Evolutionary conservation across 1,140 invertebrate genomes (phyloP).

Genomic region (Drosophila jambulina): DNA sequence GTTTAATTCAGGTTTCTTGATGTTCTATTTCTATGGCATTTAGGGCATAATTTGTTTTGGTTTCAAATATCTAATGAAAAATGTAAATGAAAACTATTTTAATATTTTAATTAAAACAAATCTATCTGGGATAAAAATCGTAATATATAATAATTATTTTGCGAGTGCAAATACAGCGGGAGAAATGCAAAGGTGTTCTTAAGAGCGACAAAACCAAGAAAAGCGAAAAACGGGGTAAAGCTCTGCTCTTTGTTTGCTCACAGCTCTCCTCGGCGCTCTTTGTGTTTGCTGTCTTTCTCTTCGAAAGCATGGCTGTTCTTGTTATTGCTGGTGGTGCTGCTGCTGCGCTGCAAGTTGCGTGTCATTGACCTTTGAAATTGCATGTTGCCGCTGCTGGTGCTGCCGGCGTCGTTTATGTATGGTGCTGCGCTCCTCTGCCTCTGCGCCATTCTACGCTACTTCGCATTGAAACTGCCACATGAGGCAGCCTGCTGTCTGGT

Average conservation of each 20-base stretch:
- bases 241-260: slow-evolving; percentile 16
- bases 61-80: too few species aligned
- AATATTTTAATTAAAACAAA: not conserved
- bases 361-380: slow-evolving; percentile 85
- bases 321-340: slow-evolving; percentile 27
- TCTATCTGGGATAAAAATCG: not conserved
- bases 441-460: slow-evolving; percentile 78
- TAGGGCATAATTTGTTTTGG: too few species aligned
- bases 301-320: slow-evolving; percentile 2
- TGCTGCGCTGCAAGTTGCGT: slow-evolving; percentile 68
- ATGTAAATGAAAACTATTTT: too few species aligned
- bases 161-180: slow-evolving; percentile 25
- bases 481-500: slow-evolving; percentile 57
- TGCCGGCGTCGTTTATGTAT: slow-evolving; percentile 53
- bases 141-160: not conserved
- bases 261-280: slow-evolving; percentile 25
- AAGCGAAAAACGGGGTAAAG: slow-evolving; percentile 14
- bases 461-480: slow-evolving; percentile 70
- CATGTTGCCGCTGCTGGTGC: slow-evolving; percentile 62
- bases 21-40: too few species aligned
- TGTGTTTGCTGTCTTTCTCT: slow-evolving; percentile 23
- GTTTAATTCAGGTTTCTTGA: too few species aligned
- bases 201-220: slow-evolving; percentile 4
- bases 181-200: slow-evolving; percentile 23
- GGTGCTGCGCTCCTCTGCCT: slow-evolving; percentile 24